Percentiles rank a stretch among this genome's conserved stretches.
phyloP scores from a whole-genome alignment of 2,797 vertebrate species.

The Lagocephalus sceleratus region DNA sequence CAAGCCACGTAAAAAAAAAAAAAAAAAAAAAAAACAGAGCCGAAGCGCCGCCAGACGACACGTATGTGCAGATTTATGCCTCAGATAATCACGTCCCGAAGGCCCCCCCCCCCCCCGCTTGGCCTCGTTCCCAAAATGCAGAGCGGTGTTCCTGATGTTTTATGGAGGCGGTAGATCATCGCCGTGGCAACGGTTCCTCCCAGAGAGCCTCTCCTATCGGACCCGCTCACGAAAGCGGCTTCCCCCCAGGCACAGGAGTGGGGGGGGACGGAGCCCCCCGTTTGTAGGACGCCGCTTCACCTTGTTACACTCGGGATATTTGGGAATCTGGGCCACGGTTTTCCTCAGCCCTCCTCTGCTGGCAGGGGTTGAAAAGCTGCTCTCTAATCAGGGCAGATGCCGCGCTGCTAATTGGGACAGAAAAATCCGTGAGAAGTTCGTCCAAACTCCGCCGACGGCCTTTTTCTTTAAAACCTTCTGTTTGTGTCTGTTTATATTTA shows the following conservation, averaged over 20 bases:
- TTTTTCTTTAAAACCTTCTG: neutral
- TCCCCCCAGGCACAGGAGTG: too few relatives aligned
- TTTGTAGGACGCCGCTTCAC: constrained; percentile 22
- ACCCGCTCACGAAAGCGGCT: too few relatives aligned
- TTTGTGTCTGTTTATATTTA: neutral
- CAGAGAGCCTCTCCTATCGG: too few relatives aligned
- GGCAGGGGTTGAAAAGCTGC: constrained; percentile 56
- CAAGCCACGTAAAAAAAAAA: too few relatives aligned
- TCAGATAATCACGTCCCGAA: neutral
- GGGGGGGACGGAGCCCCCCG: too few relatives aligned
- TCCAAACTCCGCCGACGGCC: too few relatives aligned
- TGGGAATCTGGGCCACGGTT: constrained; percentile 40
- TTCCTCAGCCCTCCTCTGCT: constrained; percentile 43
- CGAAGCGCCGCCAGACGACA: too few relatives aligned
- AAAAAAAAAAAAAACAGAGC: too few relatives aligned
- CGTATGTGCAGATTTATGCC: neutral
- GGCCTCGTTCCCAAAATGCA: neutral
- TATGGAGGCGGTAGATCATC: too few relatives aligned
- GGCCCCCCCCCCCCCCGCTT: too few relatives aligned
- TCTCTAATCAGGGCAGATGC: constrained; percentile 63
- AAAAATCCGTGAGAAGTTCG: neutral
- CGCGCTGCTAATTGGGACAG: constrained; percentile 51
- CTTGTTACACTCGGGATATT: constrained; percentile 35
- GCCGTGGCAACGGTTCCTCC: too few relatives aligned
- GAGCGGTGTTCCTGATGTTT: too few relatives aligned